Evolutionary conservation across 2,888 invertebrate species (phyloP).

Genomic region (Hirtodrosophila histrioides): DNA sequence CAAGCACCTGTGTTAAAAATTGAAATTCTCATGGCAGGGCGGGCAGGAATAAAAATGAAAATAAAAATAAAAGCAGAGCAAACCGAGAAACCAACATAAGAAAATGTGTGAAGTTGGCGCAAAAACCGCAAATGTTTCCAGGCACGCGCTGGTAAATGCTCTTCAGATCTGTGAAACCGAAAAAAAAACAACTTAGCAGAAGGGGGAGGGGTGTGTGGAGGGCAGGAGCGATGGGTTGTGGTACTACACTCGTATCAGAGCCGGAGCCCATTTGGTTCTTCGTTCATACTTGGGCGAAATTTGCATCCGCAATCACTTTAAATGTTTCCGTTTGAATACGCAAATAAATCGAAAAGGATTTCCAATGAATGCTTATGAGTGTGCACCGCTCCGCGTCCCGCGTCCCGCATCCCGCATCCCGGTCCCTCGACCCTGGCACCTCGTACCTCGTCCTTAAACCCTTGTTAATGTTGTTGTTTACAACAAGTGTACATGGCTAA

Average conservation of each 20-base stretch:
- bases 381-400: constrained; percentile 17
- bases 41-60: constrained; percentile 27
- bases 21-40: constrained; percentile 72
- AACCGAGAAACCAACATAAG: constrained; percentile 59
- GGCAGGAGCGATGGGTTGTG: constrained; percentile 5
- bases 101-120: constrained; percentile 77
- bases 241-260: constrained; percentile 24
- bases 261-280: constrained; percentile 47
- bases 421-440: no score
- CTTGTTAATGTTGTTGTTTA: constrained; percentile 79
- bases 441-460: constrained; percentile 39
- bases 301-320: constrained; percentile 82
- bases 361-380: constrained; percentile 79
- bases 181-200: constrained; percentile 21
- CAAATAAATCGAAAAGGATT: constrained; percentile 81
- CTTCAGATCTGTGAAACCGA: constrained; percentile 60
- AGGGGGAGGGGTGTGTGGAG: neutral
- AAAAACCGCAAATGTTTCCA: constrained; percentile 78
- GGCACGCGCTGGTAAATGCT: constrained; percentile 70
- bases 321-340: constrained; percentile 81
- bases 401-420: no score
- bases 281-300: constrained; percentile 48
- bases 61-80: constrained; percentile 31
- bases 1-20: constrained; percentile 73
- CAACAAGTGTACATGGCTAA: constrained; percentile 76